phyloP scores from a whole-genome alignment of 2,888 invertebrate species.

The Caenorhabditis sp. region DNA sequence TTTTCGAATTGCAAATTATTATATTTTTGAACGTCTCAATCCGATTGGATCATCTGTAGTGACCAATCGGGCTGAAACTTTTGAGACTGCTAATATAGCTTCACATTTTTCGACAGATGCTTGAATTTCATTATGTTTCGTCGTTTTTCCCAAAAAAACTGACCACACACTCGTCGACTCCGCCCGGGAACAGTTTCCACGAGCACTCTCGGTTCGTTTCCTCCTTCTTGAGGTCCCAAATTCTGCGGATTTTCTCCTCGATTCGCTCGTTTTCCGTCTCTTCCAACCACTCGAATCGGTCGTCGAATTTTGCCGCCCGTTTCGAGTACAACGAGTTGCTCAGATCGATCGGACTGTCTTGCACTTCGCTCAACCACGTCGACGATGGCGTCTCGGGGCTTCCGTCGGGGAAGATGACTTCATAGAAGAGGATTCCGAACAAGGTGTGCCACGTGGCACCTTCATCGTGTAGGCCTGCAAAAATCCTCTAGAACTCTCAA shows the following conservation, averaged over 20 bases:
- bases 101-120: too few relatives aligned
- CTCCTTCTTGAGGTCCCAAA: conserved; percentile 26
- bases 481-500: neutral
- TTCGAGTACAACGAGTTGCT: conserved; percentile 59
- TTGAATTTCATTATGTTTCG: too few relatives aligned
- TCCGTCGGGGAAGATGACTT: conserved; percentile 63
- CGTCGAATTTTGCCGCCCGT: conserved; percentile 56
- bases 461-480: conserved; percentile 67
- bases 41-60: too few relatives aligned
- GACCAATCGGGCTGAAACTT: too few relatives aligned
- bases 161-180: conserved; percentile 35
- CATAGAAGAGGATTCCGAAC: conserved; percentile 70
- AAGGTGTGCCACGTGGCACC: conserved; percentile 71
- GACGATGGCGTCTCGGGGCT: neutral
- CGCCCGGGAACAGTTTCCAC: conserved; percentile 39
- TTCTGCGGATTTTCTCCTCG: conserved; percentile 16
- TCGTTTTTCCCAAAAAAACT: neutral
- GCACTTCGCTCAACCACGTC: conserved; percentile 69
- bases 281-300: conserved; percentile 60
- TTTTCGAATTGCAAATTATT: neutral
- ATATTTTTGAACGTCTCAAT: neutral
- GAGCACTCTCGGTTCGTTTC: conserved; percentile 51
- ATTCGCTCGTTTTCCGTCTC: conserved; percentile 24
- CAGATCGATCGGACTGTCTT: conserved; percentile 68
- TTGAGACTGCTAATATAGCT: too few relatives aligned